These are phyloP conservation scores for Lampris megalopsis DNA, from an alignment of 2,113 vertebrate genomes.

Conservation along the genomic window DNA sequence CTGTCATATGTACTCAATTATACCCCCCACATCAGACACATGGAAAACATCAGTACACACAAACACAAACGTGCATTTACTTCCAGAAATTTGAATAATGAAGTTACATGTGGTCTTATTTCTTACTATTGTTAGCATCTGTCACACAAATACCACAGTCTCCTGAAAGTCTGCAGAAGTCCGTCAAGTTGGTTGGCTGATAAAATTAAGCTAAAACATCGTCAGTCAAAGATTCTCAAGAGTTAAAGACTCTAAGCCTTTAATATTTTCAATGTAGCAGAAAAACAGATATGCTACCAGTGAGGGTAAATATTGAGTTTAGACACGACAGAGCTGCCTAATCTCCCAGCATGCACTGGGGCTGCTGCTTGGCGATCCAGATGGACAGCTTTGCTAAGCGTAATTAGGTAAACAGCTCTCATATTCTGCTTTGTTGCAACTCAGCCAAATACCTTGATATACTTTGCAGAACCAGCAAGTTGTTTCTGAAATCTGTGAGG, in stretches of 20 bases:
- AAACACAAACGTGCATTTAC: slow-evolving; percentile 1
- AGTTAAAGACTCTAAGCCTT: neutral
- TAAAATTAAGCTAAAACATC: neutral
- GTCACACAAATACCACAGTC: neutral
- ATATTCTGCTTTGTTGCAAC: slow-evolving; percentile 75
- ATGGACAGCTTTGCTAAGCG: slow-evolving; percentile 67
- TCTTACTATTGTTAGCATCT: neutral
- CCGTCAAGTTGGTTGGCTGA: too few relatives aligned
- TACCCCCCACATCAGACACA: neutral
- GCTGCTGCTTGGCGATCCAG: slow-evolving; percentile 64
- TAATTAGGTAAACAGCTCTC: slow-evolving; percentile 73
- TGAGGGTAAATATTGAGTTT: slow-evolving; percentile 75
- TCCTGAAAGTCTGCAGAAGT: neutral
- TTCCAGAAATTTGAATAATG: slow-evolving; percentile 4
- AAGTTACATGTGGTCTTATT: neutral
- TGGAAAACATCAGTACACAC: neutral
- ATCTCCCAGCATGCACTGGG: slow-evolving; percentile 74
- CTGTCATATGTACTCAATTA: slow-evolving; percentile 48
- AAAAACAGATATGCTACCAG: slow-evolving; percentile 25
- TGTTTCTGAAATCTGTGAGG: neutral
- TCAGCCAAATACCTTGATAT: slow-evolving; percentile 52
- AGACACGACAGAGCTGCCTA: slow-evolving; percentile 61
- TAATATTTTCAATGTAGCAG: neutral
- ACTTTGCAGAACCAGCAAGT: slow-evolving; percentile 12
- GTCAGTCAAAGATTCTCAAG: neutral